phyloP scores from a whole-genome alignment of 2,113 vertebrate genomes.

The Aplodontia rufa region DNA sequence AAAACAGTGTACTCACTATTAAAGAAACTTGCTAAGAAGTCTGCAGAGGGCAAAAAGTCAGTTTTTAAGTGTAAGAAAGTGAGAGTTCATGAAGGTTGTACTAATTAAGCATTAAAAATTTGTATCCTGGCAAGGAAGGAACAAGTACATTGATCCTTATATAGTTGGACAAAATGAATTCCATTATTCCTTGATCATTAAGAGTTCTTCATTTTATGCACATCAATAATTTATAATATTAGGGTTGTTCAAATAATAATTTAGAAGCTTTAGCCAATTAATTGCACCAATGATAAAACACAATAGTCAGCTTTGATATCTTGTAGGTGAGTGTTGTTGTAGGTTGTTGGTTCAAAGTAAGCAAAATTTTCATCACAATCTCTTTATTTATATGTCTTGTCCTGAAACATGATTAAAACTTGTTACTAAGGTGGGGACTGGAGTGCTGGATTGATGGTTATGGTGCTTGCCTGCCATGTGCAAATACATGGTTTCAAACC shows the following conservation, averaged over 20 bases:
- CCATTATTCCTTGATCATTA: conserved; percentile 19
- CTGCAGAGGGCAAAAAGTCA: neutral
- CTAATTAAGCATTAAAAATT: conserved; percentile 42
- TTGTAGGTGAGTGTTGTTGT: neutral
- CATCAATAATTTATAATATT: neutral
- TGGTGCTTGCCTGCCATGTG: too few relatives aligned
- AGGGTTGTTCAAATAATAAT: neutral
- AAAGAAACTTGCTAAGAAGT: neutral
- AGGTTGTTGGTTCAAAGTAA: neutral
- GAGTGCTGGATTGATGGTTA: too few relatives aligned
- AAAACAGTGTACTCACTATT: neutral
- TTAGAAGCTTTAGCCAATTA: neutral
- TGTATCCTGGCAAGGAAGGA: neutral
- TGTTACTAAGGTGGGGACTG: too few relatives aligned
- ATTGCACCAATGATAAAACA: neutral
- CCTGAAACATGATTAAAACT: neutral
- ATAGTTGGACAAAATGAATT: conserved; percentile 32
- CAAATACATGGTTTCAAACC: too few relatives aligned
- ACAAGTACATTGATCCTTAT: neutral
- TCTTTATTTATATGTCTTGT: neutral
- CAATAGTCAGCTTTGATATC: neutral
- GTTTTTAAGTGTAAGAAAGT: conserved; percentile 6
- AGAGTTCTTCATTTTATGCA: neutral
- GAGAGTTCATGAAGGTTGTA: conserved; percentile 11
- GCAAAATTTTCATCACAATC: neutral